These are phyloP conservation scores for Furnarius figulus DNA, from an alignment of 2,113 vertebrate species.

Conservation along the genomic window DNA sequence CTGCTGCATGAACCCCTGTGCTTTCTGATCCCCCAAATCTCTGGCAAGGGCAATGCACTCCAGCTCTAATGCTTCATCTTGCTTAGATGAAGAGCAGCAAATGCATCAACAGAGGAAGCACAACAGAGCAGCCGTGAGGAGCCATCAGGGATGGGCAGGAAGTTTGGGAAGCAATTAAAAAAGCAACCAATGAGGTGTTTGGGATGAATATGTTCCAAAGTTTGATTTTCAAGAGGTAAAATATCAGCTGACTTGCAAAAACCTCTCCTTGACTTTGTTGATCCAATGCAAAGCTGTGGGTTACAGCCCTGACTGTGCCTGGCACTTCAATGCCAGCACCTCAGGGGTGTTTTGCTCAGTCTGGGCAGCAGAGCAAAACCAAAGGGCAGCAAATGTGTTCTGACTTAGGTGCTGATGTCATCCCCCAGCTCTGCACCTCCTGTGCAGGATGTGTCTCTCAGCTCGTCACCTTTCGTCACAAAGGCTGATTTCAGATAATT, in stretches of 20 bases:
- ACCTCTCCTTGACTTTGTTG: fast-evolving
- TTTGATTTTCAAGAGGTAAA: neutral
- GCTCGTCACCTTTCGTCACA: neutral
- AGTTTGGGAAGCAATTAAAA: neutral
- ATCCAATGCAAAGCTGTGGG: neutral
- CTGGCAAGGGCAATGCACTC: neutral
- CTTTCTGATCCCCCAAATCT: neutral
- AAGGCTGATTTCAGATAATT: neutral
- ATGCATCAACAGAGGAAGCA: neutral
- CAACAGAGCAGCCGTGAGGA: neutral
- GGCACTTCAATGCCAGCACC: neutral
- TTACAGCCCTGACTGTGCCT: neutral
- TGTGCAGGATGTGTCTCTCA: fast-evolving
- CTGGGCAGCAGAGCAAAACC: neutral
- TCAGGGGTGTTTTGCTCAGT: neutral
- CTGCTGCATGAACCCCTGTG: fast-evolving
- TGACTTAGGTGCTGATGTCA: neutral
- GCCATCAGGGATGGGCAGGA: neutral
- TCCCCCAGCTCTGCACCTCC: neutral
- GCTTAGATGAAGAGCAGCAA: neutral
- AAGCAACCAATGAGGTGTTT: neutral
- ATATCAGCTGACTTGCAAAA: neutral
- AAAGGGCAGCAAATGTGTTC: neutral
- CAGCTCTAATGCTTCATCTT: neutral
- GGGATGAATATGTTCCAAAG: neutral